These are phyloP conservation scores for Burhinus bistriatus DNA, from an alignment of 2,113 vertebrate genomes.

Conservation along the genomic window DNA sequence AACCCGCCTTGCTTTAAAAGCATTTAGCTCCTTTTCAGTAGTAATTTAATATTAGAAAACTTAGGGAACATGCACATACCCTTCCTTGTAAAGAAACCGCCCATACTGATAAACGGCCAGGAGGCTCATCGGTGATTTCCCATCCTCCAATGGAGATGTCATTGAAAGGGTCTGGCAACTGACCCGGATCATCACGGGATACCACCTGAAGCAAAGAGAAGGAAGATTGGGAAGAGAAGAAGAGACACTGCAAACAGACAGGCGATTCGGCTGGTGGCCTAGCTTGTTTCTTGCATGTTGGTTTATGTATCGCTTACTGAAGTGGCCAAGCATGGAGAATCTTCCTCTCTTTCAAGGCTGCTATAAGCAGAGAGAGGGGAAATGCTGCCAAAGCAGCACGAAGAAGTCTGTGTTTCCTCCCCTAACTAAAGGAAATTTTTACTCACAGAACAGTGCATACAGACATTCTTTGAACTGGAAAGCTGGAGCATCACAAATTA, in stretches of 20 bases:
- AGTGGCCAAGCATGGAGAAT: background rate
- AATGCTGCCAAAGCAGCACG: accelerated
- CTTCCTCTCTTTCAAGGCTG: background rate
- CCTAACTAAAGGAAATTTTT: background rate
- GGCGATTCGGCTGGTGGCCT: background rate
- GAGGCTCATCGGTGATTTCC: constrained; percentile 90
- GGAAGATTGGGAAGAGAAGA: background rate
- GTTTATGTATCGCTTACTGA: background rate
- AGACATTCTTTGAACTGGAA: background rate
- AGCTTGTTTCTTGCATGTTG: background rate
- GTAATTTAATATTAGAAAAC: background rate
- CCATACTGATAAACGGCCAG: constrained; percentile 89
- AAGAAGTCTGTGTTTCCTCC: background rate
- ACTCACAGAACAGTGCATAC: background rate
- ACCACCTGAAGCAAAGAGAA: constrained; percentile 78
- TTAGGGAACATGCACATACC: constrained; percentile 65
- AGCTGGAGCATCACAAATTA: background rate
- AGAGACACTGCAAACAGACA: background rate
- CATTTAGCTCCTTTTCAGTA: background rate
- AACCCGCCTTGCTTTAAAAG: background rate
- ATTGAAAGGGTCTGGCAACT: constrained; percentile 90
- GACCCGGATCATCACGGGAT: constrained; percentile 70
- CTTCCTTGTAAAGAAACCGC: constrained; percentile 92
- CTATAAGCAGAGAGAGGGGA: background rate
- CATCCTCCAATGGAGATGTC: constrained; percentile 93